A percentile compares a stretch with the other conserved stretches of the same genome.
phyloP scores from a whole-genome alignment of 1,140 invertebrate species.

The Acyrthosiphon pisum region DNA sequence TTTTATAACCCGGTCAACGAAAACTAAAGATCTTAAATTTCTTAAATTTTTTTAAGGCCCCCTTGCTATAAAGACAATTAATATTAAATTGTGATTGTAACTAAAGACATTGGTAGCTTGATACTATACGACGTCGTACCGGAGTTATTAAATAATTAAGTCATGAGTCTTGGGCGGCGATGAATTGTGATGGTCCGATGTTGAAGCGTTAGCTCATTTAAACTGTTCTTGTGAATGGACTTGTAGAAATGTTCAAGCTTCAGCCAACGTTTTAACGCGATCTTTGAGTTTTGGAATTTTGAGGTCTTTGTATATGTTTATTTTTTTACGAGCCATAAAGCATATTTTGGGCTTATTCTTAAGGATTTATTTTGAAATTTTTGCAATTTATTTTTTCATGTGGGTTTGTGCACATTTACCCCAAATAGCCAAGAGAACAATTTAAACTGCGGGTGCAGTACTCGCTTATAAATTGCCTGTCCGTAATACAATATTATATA shows the following conservation, averaged over 20 bases:
- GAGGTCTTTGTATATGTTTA: no score
- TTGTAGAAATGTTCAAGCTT: background rate
- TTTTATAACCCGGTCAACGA: background rate
- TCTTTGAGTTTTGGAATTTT: background rate
- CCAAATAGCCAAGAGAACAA: background rate
- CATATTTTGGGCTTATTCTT: no score
- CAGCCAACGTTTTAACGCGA: background rate
- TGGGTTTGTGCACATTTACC: background rate
- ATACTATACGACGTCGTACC: background rate
- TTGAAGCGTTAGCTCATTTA: background rate
- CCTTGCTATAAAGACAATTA: background rate
- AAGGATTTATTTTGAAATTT: background rate
- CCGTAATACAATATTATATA: background rate
- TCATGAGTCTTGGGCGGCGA: background rate
- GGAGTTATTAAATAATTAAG: background rate
- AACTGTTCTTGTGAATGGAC: no score
- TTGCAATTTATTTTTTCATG: background rate
- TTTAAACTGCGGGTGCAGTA: background rate
- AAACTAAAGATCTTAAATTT: background rate
- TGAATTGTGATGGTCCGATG: no score
- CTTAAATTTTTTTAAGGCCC: background rate
- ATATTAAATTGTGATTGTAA: background rate
- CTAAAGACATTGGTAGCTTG: no score
- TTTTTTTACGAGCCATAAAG: no score
- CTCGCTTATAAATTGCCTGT: background rate